Base-by-base conservation (phyloP, 2,113 vertebrate species). In the Tenebrosternarchus preto region DNA sequence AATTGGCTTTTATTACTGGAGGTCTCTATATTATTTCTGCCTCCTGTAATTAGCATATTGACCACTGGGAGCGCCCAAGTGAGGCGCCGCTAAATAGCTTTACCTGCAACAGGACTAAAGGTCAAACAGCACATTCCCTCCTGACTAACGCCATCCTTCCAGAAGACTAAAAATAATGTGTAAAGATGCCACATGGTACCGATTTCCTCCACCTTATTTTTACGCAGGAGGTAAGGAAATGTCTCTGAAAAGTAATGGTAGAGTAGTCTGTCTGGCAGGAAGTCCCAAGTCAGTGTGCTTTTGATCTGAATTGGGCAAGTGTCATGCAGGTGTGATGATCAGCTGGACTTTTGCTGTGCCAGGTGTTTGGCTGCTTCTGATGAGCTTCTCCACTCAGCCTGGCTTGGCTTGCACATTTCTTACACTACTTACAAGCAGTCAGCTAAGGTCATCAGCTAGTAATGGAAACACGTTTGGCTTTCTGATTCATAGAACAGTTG, bases 1-100 rank as follows among this genome's bases (percentile, higher is more conserved):
- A 81, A 76, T 82, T 61, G 60, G 84, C 77, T 55, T 82, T 80
- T 80, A 85, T 82, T 80, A 80, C 64, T 85, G 73, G 73, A 66
- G 73, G 80, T 79, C 79, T 77, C 77, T 72, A 77, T 76, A 80
- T 67, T 63, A 73, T 72, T 77, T 72, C 84, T 63, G 68, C 25
- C 60, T 22, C 53, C 69, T 80, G n/a, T 83, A 82, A 83, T 83
- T 80, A 83, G 20, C 59, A 50, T 43, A 79, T 73, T 82, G 84
- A 83, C 81, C 84, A 77, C 60, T 69, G 80, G 84, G 84, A 85
- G 66, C 68, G 64, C 31, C 71, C 80, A 77, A 82, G 78, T 80
- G 80, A 82, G 80, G 67, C 64, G 29, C 63, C 78, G 29, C 77
- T 82, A 82, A 85, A 76, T 71, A 73, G 81, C 73, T 80, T 73